Conservation (phyloP, 2,888 invertebrate species). For the Ochropacha duplaris region DNA sequence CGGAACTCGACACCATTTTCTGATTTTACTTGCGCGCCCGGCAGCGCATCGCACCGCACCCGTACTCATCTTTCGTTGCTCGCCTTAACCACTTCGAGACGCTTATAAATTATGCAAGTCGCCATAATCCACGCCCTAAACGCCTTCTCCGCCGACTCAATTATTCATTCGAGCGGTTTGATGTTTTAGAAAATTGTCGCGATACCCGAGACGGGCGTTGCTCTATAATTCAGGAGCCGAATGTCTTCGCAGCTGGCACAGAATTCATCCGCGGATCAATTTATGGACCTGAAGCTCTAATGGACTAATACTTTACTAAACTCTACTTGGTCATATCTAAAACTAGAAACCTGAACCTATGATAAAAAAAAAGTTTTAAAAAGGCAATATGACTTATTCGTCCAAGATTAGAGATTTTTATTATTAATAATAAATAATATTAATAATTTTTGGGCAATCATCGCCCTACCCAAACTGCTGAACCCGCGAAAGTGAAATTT, state of each 20-base stretch:
- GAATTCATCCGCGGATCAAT: slow-evolving; percentile 36
- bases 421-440: not conserved
- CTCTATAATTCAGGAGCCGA: slow-evolving; percentile 69
- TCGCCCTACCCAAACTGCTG: too few relatives aligned
- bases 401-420: not conserved
- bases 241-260: slow-evolving; percentile 63
- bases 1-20: slow-evolving; percentile 72
- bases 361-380: not conserved
- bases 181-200: slow-evolving; percentile 81
- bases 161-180: slow-evolving; percentile 80
- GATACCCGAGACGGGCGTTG: slow-evolving; percentile 67
- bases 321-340: not conserved
- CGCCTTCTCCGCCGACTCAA: slow-evolving; percentile 76
- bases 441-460: too few relatives aligned
- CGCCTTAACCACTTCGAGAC: slow-evolving; percentile 66
- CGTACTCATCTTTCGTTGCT: slow-evolving; percentile 46
- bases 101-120: slow-evolving; percentile 81
- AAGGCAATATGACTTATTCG: too few relatives aligned
- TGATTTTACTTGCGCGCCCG: slow-evolving; percentile 43
- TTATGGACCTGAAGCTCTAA: slow-evolving; percentile 18
- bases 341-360: slow-evolving; percentile 3
- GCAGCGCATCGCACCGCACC: slow-evolving; percentile 36
- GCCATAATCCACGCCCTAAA: slow-evolving; percentile 81
- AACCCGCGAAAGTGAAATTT: too few relatives aligned
- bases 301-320: not conserved